Percentiles rank a stretch among this genome's conserved stretches.
Conservation (phyloP, 1,140 invertebrate genomes). For the Drosophila seguyi region DNA sequence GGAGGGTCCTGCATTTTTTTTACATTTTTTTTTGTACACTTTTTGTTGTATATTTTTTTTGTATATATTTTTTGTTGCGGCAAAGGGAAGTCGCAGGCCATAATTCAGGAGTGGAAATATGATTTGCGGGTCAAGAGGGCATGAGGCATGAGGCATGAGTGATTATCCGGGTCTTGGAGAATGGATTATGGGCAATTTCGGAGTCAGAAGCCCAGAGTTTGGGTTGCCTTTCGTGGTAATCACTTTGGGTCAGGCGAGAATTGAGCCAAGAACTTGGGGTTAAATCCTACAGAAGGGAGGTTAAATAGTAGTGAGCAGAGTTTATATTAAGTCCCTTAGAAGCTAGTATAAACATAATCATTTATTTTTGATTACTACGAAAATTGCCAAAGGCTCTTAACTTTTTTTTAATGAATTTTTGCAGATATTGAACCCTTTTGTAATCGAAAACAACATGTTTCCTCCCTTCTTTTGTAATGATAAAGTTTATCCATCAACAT, state of each 20-base stretch:
- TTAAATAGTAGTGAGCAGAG: neutral
- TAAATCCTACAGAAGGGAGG: neutral
- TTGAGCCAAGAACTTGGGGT: neutral
- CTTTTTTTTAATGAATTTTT: no score
- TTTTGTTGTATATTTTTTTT: constrained; percentile 2
- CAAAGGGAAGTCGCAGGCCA: constrained; percentile 11
- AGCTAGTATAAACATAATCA: no score
- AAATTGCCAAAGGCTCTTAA: no score
- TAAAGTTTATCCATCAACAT: neutral
- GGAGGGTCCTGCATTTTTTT: constrained; percentile 1
- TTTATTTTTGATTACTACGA: no score
- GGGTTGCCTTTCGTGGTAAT: constrained; percentile 11
- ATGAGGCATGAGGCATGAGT: constrained; percentile 21
- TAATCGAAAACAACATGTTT: no score
- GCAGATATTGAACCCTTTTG: no score
- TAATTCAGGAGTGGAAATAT: constrained; percentile 30
- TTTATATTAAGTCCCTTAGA: neutral
- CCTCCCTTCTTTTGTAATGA: neutral
- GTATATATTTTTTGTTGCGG: neutral
- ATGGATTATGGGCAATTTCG: constrained; percentile 25
- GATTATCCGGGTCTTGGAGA: constrained; percentile 20
- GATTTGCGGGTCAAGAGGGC: constrained; percentile 46
- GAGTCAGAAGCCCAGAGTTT: constrained; percentile 11
- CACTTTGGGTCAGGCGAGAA: constrained; percentile 12
- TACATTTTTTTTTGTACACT: neutral